These are phyloP conservation scores for Blastobasis adustella DNA, from an alignment of 2,888 invertebrate genomes.

Conservation along the genomic window DNA sequence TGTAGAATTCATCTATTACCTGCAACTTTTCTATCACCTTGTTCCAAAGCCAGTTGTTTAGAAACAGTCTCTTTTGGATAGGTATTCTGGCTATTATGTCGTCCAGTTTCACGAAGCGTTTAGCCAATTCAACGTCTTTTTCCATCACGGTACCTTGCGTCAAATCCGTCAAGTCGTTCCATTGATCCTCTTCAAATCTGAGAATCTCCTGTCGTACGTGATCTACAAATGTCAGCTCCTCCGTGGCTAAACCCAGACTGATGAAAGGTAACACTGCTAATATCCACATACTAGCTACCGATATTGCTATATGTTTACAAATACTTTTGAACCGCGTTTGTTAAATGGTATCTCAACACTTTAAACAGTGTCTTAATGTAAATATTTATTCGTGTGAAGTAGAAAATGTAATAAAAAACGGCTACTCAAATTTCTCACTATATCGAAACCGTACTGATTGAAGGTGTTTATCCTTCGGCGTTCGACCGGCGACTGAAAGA, in stretches of 20 bases:
- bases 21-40: conserved; percentile 76
- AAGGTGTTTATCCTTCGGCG: conserved; percentile 4
- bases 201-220: conserved; percentile 75
- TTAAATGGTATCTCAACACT: too few relatives aligned
- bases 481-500: conserved; percentile 8
- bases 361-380: too few relatives aligned
- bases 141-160: conserved; percentile 50
- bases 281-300: too few relatives aligned
- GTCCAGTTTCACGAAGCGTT: conserved; percentile 74
- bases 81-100: conserved; percentile 59
- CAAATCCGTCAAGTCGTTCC: conserved; percentile 54
- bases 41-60: conserved; percentile 77
- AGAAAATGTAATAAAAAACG: too few relatives aligned
- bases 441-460: conserved; percentile 13
- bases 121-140: conserved; percentile 74
- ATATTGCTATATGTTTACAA: too few relatives aligned
- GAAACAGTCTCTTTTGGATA: conserved; percentile 31
- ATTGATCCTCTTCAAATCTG: conserved; percentile 70
- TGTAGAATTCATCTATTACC: conserved; percentile 79
- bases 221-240: conserved; percentile 70
- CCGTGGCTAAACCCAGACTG: conserved; percentile 17
- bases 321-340: too few relatives aligned
- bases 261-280: too few relatives aligned
- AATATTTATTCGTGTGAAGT: too few relatives aligned
- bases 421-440: background rate